Evolutionary conservation across 2,113 vertebrate species (phyloP).

Genomic region (Cnemophilus loriae): DNA sequence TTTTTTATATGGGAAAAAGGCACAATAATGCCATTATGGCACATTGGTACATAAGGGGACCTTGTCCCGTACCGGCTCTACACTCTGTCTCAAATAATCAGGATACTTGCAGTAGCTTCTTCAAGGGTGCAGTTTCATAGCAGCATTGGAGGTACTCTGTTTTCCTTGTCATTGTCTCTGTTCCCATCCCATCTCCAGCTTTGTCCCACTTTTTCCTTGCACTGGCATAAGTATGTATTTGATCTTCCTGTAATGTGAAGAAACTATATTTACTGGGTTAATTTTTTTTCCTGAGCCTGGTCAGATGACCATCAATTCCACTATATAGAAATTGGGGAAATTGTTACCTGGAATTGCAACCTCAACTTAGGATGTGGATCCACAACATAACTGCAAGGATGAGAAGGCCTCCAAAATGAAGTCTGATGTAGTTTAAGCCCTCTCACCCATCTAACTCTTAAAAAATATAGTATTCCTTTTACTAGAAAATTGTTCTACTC

Average conservation of each 20-base stretch:
- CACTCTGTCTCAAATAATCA: not conserved
- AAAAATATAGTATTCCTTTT: not conserved
- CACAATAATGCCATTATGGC: not conserved
- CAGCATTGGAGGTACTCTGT: not conserved
- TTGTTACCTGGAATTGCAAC: not conserved
- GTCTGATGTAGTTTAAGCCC: not conserved
- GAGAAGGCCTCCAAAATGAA: not conserved
- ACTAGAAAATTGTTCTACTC: not conserved
- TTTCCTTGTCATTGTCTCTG: not conserved
- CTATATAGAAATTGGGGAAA: not conserved
- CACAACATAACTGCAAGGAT: not conserved
- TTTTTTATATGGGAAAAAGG: not conserved
- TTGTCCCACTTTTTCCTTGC: not conserved
- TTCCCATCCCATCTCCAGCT: not conserved
- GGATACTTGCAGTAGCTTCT: not conserved
- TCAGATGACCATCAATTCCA: not conserved
- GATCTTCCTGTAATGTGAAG: not conserved
- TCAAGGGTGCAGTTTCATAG: not conserved
- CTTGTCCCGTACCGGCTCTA: not conserved
- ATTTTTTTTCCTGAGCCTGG: not conserved
- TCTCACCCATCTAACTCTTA: not conserved
- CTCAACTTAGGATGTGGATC: not conserved
- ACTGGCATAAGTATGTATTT: not conserved
- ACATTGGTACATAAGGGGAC: not conserved
- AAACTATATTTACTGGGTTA: not conserved